These are phyloP conservation scores for Stigmatopora nigra DNA, from an alignment of 2,113 vertebrate species.

Conservation along the genomic window DNA sequence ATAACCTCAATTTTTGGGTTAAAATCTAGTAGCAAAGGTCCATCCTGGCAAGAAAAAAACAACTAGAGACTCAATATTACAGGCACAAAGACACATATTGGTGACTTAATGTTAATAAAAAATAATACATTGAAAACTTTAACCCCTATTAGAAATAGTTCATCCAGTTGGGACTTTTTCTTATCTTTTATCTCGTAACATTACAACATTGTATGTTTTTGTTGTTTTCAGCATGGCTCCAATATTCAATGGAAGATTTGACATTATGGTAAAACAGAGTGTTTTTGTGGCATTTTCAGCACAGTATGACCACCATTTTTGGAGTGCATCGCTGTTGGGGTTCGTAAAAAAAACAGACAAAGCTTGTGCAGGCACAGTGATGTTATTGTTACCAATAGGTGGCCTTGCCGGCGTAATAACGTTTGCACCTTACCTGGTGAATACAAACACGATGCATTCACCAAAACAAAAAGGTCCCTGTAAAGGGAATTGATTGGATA, in stretches of 20 bases:
- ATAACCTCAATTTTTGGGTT: too few relatives aligned
- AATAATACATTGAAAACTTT: too few relatives aligned
- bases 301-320: conserved; percentile 2
- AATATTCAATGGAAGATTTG: not conserved
- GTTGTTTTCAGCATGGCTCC: not conserved
- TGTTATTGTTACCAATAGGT: not conserved
- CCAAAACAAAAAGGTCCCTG: conserved; percentile 14
- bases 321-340: conserved; percentile 1
- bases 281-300: conserved; percentile 9
- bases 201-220: not conserved
- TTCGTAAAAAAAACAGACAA: not conserved
- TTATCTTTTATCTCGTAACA: not conserved
- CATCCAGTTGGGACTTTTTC: not conserved
- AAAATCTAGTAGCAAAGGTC: too few relatives aligned
- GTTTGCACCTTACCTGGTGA: not conserved
- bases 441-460: not conserved
- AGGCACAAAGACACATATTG: too few relatives aligned
- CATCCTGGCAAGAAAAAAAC: too few relatives aligned
- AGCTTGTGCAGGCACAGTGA: not conserved
- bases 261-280: conserved; percentile 6
- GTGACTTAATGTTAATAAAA: too few relatives aligned
- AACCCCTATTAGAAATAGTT: too few relatives aligned
- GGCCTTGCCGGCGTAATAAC: not conserved
- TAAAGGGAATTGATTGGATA: not conserved
- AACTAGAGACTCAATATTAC: too few relatives aligned